Base-by-base conservation (phyloP, 2,113 vertebrate species). In the Pipra filicauda region DNA sequence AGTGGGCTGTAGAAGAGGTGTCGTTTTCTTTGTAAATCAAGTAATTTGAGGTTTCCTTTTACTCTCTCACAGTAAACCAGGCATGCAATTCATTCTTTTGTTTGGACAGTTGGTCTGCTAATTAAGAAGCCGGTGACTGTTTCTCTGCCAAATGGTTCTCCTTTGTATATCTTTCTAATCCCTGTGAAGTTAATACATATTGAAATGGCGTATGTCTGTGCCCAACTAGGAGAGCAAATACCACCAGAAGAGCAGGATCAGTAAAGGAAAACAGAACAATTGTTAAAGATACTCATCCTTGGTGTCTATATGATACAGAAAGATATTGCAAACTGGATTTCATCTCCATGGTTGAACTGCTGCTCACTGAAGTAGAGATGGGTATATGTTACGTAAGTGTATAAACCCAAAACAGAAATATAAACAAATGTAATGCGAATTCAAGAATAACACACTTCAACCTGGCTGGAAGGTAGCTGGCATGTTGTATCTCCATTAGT, bases 1-100 rank as follows among this genome's bases (percentile, higher is more conserved):
- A 80, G n/a, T 82, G 20, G 49, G 81, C 76, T 95, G 28, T 64
- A 75, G 51, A 64, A 94, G 92, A 85, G 52, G 78, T 91, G 74
- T 65, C 76, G 75, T 95, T 87, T 92, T 94, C 96, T 95, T 91
- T 92, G 88, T 96, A 95, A 96, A 83, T 96, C 82, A 52, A 91
- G 90, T 94, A 94, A 95, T 94, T 85, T 94, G 86, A 95, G 73
- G 55, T 69, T 93, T 96, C 82, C 67, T 95, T 96, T 93, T 79
- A 82, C 75, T 97, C 92, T 87, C 57, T 91, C 85, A 81, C 64
- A 93, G 70, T 78, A 89, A 86, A 55, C 8, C 65, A 88, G 80
- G 72, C 89, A 95, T 93, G 95, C 89, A 95, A 95, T 82, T 90
- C 54, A 75, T 95, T 83, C 88, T 88, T 93, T 86, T 65, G 46